A percentile compares a stretch with the other conserved stretches of the same genome.
Conservation (phyloP, 2,888 invertebrate species). For the Seira sanloemensis region DNA sequence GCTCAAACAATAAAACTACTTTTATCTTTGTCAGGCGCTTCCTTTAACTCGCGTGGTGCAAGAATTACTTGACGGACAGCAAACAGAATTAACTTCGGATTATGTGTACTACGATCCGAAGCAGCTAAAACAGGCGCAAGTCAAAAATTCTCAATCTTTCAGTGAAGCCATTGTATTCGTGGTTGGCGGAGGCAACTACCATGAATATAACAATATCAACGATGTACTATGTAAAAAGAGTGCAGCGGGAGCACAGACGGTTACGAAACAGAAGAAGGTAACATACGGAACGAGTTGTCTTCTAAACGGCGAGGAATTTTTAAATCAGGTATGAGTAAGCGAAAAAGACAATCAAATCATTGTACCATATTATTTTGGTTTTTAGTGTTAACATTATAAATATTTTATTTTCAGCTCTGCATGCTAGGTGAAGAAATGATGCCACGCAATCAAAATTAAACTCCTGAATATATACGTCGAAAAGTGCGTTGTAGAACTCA, state of each 20-base stretch:
- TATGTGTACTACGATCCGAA: slow-evolving; percentile 97
- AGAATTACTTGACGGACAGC: slow-evolving; percentile 88
- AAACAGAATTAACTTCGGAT: slow-evolving; percentile 87
- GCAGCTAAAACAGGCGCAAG: slow-evolving; percentile 82
- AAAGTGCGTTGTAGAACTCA: no score
- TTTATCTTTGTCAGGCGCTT: slow-evolving; percentile 82
- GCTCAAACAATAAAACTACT: neutral
- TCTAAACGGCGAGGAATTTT: slow-evolving; percentile 94
- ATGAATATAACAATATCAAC: slow-evolving; percentile 98
- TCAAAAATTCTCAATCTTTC: slow-evolving; percentile 78
- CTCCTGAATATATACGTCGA: no score
- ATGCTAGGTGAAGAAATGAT: slow-evolving; percentile 1
- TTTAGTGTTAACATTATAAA: slow-evolving; percentile 18
- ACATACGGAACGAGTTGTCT: slow-evolving; percentile 97
- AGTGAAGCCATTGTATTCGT: slow-evolving; percentile 93
- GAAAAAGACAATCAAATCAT: no score
- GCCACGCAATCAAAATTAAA: neutral
- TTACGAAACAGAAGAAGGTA: slow-evolving; percentile 81
- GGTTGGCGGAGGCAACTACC: slow-evolving; percentile 97
- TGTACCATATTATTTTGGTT: neutral
- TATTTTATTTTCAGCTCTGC: slow-evolving; percentile 3
- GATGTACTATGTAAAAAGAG: slow-evolving; percentile 83
- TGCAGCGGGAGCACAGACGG: slow-evolving; percentile 75
- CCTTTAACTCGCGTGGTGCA: slow-evolving; percentile 96
- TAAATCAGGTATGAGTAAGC: slow-evolving; percentile 89